Evolutionary conservation across 2,888 invertebrate genomes (phyloP).

Genomic region (Lycaena phlaeas): DNA sequence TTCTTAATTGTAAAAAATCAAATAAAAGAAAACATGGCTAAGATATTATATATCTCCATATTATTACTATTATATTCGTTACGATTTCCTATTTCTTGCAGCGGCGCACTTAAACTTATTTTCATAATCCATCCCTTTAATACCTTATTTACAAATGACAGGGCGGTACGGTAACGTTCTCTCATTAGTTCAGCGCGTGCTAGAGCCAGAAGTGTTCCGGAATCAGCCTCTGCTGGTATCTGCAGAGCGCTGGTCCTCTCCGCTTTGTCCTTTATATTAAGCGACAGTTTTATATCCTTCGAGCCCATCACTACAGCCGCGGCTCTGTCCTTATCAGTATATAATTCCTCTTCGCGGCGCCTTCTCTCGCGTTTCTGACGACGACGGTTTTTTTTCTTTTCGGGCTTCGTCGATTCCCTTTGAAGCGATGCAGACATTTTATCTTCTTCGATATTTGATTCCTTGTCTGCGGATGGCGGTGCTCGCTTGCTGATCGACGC

Average conservation of each 20-base stretch:
- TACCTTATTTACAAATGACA: constrained; percentile 87
- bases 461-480: constrained; percentile 43
- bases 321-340: constrained; percentile 92
- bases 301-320: constrained; percentile 90
- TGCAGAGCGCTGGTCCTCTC: constrained; percentile 81
- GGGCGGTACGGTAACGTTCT: constrained; percentile 80
- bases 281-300: constrained; percentile 89
- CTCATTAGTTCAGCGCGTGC: constrained; percentile 84
- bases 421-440: constrained; percentile 42
- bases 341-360: constrained; percentile 79
- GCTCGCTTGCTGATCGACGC: constrained; percentile 58
- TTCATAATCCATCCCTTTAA: too few species aligned
- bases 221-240: constrained; percentile 85
- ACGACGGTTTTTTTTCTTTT: constrained; percentile 39
- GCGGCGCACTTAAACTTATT: too few species aligned
- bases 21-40: too few species aligned
- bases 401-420: constrained; percentile 47
- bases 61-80: too few species aligned
- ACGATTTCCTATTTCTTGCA: too few species aligned
- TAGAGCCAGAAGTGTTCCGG: constrained; percentile 81
- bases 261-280: constrained; percentile 84
- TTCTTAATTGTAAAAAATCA: too few species aligned
- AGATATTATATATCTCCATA: too few species aligned
- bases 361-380: constrained; percentile 54
- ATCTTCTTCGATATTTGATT: constrained; percentile 36